phyloP scores from a whole-genome alignment of 2,797 vertebrate species.

The Epinephelus coioides region DNA sequence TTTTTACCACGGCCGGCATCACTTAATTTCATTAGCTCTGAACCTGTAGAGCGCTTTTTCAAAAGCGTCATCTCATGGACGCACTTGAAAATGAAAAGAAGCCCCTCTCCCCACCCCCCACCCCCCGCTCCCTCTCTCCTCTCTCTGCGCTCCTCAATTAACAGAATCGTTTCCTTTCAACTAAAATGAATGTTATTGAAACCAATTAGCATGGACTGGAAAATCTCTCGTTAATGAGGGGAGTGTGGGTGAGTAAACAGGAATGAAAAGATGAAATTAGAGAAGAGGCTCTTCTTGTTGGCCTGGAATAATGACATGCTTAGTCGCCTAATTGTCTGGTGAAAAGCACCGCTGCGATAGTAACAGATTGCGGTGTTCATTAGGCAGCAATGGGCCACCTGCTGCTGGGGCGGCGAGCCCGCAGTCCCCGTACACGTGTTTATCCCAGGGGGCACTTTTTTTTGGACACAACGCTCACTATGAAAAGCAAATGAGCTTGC shows the following conservation, averaged over 20 bases:
- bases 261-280: slow-evolving; percentile 99
- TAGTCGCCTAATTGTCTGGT: slow-evolving; percentile 99
- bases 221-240: slow-evolving; percentile 99
- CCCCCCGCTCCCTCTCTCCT: slow-evolving; percentile 57
- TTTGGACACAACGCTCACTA: slow-evolving; percentile 95
- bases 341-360: slow-evolving; percentile 94
- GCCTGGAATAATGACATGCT: slow-evolving; percentile 99
- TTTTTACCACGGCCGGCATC: slow-evolving; percentile 90
- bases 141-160: slow-evolving; percentile 96
- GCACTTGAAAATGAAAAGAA: slow-evolving; percentile 98
- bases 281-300: slow-evolving; percentile 99
- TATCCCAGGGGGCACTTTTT: slow-evolving; percentile 91
- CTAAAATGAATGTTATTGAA: slow-evolving; percentile 99
- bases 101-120: slow-evolving; percentile 40
- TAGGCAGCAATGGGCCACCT: slow-evolving; percentile 99
- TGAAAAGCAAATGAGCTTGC: slow-evolving; percentile 98
- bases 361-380: slow-evolving; percentile 99
- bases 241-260: slow-evolving; percentile 99
- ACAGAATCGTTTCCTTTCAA: slow-evolving; percentile 99
- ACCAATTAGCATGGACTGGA: slow-evolving; percentile 99
- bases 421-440: slow-evolving; percentile 93
- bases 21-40: slow-evolving; percentile 99
- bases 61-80: slow-evolving; percentile 93
- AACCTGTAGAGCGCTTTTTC: slow-evolving; percentile 97
- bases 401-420: slow-evolving; percentile 95